phyloP scores from a whole-genome alignment of 1,140 invertebrate species.

The Plutomurus gul region DNA sequence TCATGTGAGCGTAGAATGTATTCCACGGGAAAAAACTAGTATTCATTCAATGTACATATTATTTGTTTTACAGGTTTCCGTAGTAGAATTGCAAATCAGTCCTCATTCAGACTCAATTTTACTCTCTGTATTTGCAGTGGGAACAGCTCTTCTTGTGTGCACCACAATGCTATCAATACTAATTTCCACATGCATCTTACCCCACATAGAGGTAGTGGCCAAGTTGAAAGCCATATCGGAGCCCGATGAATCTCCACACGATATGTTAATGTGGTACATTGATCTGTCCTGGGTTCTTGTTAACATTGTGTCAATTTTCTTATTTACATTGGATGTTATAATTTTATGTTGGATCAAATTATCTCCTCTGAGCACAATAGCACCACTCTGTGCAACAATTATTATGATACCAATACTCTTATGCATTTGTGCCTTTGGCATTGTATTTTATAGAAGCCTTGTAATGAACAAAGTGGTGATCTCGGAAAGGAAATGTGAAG shows the following conservation, averaged over 20 bases:
- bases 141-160: constrained; percentile 63
- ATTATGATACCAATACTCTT: constrained; percentile 50
- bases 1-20: not conserved
- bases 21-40: not conserved
- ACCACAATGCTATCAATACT: constrained; percentile 71
- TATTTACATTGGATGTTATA: constrained; percentile 50
- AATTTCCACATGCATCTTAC: constrained; percentile 70
- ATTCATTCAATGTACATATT: not conserved
- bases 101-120: constrained; percentile 35
- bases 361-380: constrained; percentile 25
- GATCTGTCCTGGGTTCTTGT: constrained; percentile 47
- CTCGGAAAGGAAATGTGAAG: constrained; percentile 37
- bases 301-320: constrained; percentile 43
- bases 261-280: constrained; percentile 40
- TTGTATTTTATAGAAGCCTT: constrained; percentile 46
- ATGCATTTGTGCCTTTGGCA: constrained; percentile 42
- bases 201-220: constrained; percentile 53
- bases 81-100: constrained; percentile 52
- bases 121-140: constrained; percentile 41
- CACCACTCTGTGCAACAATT: constrained; percentile 39
- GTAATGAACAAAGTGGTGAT: constrained; percentile 46
- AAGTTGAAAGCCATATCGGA: too few relatives aligned
- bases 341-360: constrained; percentile 49
- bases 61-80: constrained; percentile 42
- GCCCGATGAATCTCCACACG: constrained; percentile 47